These are phyloP conservation scores for Macrobrachium rosenbergii DNA, from an alignment of 1,140 invertebrate genomes.

Conservation along the genomic window DNA sequence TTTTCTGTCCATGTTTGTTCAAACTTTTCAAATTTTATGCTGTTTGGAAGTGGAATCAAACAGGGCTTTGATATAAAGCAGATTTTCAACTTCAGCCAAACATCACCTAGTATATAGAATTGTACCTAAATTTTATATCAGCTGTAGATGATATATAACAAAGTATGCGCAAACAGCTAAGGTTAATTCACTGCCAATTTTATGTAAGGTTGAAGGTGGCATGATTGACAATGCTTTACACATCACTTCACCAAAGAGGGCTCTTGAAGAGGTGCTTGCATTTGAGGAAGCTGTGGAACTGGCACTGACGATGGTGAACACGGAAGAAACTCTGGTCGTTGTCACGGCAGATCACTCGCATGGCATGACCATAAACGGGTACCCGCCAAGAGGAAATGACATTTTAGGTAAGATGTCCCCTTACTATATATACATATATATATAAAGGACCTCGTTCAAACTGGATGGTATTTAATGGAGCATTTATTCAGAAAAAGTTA, in stretches of 20 bases:
- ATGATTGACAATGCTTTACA: conserved; percentile 90
- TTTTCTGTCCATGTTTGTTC: too few species aligned
- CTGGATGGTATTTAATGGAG: too few species aligned
- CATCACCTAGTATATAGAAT: background rate
- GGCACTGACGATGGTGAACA: conserved; percentile 76
- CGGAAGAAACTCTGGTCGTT: conserved; percentile 77
- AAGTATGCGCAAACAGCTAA: background rate
- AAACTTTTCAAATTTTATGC: background rate
- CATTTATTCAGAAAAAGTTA: too few species aligned
- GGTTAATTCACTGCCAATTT: background rate
- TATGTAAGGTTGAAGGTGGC: background rate
- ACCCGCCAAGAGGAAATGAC: conserved; percentile 79
- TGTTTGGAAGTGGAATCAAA: background rate
- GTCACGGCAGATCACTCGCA: conserved; percentile 81
- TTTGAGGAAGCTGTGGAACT: conserved; percentile 73
- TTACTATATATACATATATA: too few species aligned
- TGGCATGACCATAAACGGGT: conserved; percentile 81
- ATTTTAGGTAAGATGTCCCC: conserved; percentile 70
- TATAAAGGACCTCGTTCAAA: too few species aligned
- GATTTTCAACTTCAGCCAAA: background rate
- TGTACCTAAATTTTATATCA: background rate
- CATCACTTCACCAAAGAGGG: conserved; percentile 81
- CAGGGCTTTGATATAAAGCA: too few species aligned
- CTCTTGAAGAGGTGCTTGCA: conserved; percentile 82
- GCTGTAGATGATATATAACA: background rate